Percentiles rank a stretch among this genome's conserved stretches.
These are phyloP conservation scores for Petrophora chlorosata DNA, from an alignment of 2,888 invertebrate genomes.

Conservation along the genomic window DNA sequence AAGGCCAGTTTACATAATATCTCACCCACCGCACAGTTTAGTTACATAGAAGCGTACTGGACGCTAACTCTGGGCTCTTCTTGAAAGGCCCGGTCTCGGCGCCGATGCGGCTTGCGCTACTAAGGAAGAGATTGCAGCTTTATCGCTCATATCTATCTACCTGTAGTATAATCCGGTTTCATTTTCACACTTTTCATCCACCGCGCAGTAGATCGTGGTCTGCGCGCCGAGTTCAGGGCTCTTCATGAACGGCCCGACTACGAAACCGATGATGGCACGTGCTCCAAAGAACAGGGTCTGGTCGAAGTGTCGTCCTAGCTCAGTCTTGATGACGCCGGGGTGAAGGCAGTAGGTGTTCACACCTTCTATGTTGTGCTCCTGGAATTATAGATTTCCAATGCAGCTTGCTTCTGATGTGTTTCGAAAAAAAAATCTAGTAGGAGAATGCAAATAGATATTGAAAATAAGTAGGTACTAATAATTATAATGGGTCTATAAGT, in stretches of 20 bases:
- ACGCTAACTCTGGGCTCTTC: too few species aligned
- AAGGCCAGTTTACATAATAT: too few species aligned
- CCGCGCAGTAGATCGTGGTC: constrained; percentile 88
- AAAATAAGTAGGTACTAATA: too few species aligned
- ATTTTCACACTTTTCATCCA: constrained; percentile 85
- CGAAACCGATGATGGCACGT: constrained; percentile 56
- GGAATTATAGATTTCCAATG: not conserved
- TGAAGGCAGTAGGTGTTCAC: constrained; percentile 88
- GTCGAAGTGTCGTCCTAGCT: constrained; percentile 87
- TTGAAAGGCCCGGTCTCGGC: too few species aligned
- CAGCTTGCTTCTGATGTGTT: too few species aligned
- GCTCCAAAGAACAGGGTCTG: constrained; percentile 76
- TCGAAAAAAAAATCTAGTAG: too few species aligned
- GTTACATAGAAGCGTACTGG: too few species aligned
- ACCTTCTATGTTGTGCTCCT: constrained; percentile 74
- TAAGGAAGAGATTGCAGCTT: too few species aligned
- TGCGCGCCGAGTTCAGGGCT: constrained; percentile 88
- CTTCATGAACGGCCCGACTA: constrained; percentile 78
- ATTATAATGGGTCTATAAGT: too few species aligned
- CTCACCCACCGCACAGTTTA: too few species aligned
- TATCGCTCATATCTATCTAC: constrained; percentile 59
- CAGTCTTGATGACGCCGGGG: constrained; percentile 90
- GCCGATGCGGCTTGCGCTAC: not conserved
- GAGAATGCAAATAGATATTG: too few species aligned
- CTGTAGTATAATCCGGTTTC: constrained; percentile 85